phyloP scores from a whole-genome alignment of 2,113 vertebrate species.

The Zingel zingel region DNA sequence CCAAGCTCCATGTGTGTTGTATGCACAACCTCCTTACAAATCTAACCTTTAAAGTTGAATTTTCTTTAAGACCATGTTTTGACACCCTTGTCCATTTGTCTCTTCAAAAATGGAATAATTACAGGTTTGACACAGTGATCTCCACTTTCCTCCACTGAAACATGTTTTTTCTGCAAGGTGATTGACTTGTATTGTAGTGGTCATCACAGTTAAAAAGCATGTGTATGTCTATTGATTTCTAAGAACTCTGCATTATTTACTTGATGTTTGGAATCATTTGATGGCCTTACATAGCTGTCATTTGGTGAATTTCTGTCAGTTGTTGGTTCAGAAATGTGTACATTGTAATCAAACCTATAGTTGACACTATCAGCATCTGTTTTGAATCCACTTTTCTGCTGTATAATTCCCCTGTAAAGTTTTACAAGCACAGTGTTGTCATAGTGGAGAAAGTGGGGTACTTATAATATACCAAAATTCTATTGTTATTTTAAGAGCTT shows the following conservation, averaged over 20 bases:
- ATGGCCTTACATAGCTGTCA: conserved; percentile 34
- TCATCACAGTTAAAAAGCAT: conserved; percentile 51
- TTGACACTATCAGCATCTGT: conserved; percentile 11
- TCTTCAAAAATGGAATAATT: conserved; percentile 71
- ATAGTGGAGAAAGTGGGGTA: not conserved
- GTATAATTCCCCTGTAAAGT: conserved; percentile 26
- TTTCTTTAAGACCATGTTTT: conserved; percentile 65
- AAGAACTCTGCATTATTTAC: conserved; percentile 7
- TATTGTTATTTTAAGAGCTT: not conserved
- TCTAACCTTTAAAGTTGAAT: conserved; percentile 64
- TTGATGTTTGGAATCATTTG: conserved; percentile 23
- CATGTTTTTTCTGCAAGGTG: conserved; percentile 40
- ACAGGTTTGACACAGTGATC: conserved; percentile 46
- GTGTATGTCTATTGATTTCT: conserved; percentile 35
- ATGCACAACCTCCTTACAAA: conserved; percentile 39
- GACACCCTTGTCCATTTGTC: conserved; percentile 64
- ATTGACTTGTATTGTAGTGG: conserved; percentile 54
- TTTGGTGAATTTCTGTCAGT: conserved; percentile 5
- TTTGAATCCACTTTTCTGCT: conserved; percentile 18
- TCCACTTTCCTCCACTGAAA: conserved; percentile 17
- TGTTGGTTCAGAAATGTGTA: conserved; percentile 4
- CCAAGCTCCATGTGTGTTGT: conserved; percentile 74
- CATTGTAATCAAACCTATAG: not conserved
- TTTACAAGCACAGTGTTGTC: conserved; percentile 9
- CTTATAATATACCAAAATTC: conserved; percentile 6